These are phyloP conservation scores for Apamea crenata DNA, from an alignment of 2,888 invertebrate genomes.

Conservation along the genomic window DNA sequence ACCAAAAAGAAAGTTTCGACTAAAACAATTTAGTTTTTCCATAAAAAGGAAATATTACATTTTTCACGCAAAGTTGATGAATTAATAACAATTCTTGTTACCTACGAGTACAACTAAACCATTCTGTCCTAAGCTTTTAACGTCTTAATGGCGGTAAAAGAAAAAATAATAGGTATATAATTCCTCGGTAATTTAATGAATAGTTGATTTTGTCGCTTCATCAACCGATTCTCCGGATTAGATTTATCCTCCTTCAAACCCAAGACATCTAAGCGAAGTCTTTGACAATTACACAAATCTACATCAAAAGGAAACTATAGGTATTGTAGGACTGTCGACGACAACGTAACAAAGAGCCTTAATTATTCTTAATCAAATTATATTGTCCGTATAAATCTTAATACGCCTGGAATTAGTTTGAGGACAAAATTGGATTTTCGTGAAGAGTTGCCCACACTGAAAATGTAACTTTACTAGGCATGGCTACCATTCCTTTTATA, in stretches of 20 bases:
- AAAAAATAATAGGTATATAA: neutral
- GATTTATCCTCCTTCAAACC: conserved; percentile 26
- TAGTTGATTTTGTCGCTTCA: conserved; percentile 1
- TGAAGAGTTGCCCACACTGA: neutral
- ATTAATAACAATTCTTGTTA: neutral
- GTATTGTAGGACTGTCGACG: conserved; percentile 25
- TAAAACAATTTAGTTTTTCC: no score
- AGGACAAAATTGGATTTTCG: conserved; percentile 28
- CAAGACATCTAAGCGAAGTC: conserved; percentile 27
- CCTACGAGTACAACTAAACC: neutral
- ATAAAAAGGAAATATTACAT: neutral
- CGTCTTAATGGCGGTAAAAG: neutral
- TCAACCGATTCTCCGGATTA: neutral
- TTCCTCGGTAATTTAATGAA: neutral
- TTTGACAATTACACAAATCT: conserved; percentile 52
- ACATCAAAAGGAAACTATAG: conserved; percentile 54
- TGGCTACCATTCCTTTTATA: neutral
- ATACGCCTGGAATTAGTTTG: conserved; percentile 61
- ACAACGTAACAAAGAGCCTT: conserved; percentile 44
- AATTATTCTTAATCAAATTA: conserved; percentile 57
- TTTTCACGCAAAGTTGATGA: neutral
- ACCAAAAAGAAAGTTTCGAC: no score
- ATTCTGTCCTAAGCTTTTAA: neutral
- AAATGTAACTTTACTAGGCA: neutral
- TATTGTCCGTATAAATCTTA: conserved; percentile 54